phyloP scores from a whole-genome alignment of 2,888 invertebrate genomes.

The Phaedon cochleariae region DNA sequence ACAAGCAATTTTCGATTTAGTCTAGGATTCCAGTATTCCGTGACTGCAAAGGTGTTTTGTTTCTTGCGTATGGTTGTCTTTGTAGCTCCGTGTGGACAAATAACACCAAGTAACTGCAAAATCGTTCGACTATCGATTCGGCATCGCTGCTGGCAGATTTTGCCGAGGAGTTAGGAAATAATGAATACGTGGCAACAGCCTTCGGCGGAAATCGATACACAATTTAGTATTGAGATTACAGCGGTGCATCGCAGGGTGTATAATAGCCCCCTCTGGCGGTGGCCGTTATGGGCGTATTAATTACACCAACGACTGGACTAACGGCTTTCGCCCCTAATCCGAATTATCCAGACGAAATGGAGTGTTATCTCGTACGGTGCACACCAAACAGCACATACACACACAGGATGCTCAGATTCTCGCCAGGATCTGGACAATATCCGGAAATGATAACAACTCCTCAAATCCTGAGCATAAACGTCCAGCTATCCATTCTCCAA shows the following conservation, averaged over 20 bases:
- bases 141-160: background rate
- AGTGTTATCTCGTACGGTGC: constrained; percentile 34
- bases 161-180: background rate
- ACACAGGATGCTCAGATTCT: background rate
- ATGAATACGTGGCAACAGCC: constrained; percentile 25
- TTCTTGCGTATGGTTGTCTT: no score
- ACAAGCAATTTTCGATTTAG: no score
- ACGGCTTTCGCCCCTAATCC: constrained; percentile 53
- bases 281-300: constrained; percentile 51
- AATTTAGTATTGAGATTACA: constrained; percentile 45
- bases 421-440: background rate
- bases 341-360: constrained; percentile 48
- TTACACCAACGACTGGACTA: constrained; percentile 55
- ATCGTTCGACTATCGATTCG: no score
- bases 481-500: no score
- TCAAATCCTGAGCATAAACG: no score
- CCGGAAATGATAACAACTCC: background rate
- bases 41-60: no score
- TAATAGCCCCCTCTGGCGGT: constrained; percentile 46
- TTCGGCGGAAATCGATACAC: constrained; percentile 41
- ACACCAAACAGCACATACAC: background rate
- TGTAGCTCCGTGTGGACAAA: no score
- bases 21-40: no score
- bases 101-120: no score
- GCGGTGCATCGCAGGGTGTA: constrained; percentile 44